These are phyloP conservation scores for Drosophila melanica DNA, from an alignment of 1,140 invertebrate species.

Conservation along the genomic window DNA sequence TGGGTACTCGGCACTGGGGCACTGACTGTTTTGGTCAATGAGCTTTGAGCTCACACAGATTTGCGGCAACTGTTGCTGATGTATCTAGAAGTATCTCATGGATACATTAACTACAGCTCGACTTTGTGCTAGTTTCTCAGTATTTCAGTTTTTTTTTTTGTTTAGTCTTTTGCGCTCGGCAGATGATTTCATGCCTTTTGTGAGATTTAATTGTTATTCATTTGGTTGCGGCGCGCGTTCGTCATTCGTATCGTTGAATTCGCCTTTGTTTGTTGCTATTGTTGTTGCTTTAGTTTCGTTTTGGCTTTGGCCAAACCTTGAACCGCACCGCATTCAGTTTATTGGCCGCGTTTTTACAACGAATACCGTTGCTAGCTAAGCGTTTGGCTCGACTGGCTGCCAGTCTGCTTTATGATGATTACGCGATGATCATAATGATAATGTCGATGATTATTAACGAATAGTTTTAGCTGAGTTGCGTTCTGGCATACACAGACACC, in stretches of 20 bases:
- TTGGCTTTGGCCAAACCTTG: conserved; percentile 82
- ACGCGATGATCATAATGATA: conserved; percentile 27
- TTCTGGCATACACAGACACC: conserved; percentile 12
- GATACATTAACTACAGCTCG: conserved; percentile 46
- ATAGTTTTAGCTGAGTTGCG: conserved; percentile 22
- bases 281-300: conserved; percentile 69
- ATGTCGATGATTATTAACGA: conserved; percentile 25
- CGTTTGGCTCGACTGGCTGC: conserved; percentile 36
- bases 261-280: conserved; percentile 30
- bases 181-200: conserved; percentile 81
- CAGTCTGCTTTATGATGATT: conserved; percentile 18
- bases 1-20: conserved; percentile 19
- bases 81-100: conserved; percentile 38
- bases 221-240: conserved; percentile 54
- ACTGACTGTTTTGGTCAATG: conserved; percentile 72
- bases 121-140: conserved; percentile 38
- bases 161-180: conserved; percentile 55
- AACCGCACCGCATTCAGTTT: conserved; percentile 81
- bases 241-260: conserved; percentile 42
- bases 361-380: conserved; percentile 77
- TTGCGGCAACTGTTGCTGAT: not conserved
- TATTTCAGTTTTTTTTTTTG: conserved; percentile 31
- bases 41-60: conserved; percentile 57
- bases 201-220: conserved; percentile 81
- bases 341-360: conserved; percentile 84